Conservation (phyloP, 2,113 vertebrate species). For the Onychorhynchus coronatus region DNA sequence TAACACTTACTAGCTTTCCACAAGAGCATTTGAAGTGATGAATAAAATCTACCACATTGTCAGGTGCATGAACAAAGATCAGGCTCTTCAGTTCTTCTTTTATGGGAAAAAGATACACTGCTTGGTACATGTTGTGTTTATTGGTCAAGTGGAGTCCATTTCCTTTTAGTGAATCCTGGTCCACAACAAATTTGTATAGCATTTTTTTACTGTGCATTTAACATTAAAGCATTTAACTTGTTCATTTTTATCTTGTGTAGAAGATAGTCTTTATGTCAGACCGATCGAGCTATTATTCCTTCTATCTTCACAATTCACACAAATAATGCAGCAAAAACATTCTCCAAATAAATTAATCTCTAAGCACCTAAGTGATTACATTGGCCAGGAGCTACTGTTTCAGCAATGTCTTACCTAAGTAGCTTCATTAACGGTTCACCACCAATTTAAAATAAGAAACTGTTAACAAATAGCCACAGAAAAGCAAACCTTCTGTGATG, state of each 20-base stretch:
- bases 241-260: not conserved
- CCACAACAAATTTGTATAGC: not conserved
- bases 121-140: not conserved
- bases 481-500: not conserved
- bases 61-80: rapidly evolving
- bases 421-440: not conserved
- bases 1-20: not conserved
- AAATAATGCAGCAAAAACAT: not conserved
- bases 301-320: not conserved
- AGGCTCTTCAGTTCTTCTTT: not conserved
- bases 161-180: not conserved
- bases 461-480: not conserved
- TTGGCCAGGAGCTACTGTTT: not conserved
- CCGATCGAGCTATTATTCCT: not conserved
- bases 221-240: not conserved
- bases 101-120: not conserved
- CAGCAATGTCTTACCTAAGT: not conserved
- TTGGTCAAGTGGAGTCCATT: not conserved
- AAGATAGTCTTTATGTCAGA: not conserved
- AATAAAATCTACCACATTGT: not conserved
- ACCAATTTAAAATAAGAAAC: not conserved
- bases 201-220: not conserved
- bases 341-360: not conserved
- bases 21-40: not conserved
- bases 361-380: not conserved